Percentiles rank a stretch among this genome's conserved stretches.
phyloP scores from a whole-genome alignment of 2,888 invertebrate genomes.

The Hipparchia semele region DNA sequence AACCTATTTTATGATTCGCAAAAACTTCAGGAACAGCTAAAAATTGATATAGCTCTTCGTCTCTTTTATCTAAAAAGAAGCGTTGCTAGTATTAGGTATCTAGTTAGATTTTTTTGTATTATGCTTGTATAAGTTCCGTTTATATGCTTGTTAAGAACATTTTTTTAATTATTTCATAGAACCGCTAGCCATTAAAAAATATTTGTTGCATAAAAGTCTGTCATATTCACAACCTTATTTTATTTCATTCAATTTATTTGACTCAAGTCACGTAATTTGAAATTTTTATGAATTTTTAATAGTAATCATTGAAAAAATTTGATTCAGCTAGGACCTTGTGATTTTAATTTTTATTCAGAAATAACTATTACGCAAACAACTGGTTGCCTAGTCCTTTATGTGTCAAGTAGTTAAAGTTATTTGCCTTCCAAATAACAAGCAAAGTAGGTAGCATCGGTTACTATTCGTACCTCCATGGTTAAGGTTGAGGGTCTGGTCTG shows the following conservation, averaged over 20 bases:
- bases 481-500: too few species aligned
- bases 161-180: too few species aligned
- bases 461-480: too few species aligned
- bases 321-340: neutral
- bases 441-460: too few species aligned
- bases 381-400: too few species aligned
- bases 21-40: neutral
- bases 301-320: neutral
- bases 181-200: too few species aligned
- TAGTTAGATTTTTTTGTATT: neutral
- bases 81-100: neutral
- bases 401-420: too few species aligned
- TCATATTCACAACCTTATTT: too few species aligned
- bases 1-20: neutral
- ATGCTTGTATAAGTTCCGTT: neutral
- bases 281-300: neutral
- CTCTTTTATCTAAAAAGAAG: neutral
- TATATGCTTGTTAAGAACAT: neutral
- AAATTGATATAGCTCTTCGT: constrained; percentile 1
- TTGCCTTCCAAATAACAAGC: too few species aligned
- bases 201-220: too few species aligned
- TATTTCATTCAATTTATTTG: neutral
- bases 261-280: neutral
- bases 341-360: neutral
- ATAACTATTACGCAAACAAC: too few species aligned